phyloP scores from a whole-genome alignment of 2,888 invertebrate species.

The Meta bourneti region DNA sequence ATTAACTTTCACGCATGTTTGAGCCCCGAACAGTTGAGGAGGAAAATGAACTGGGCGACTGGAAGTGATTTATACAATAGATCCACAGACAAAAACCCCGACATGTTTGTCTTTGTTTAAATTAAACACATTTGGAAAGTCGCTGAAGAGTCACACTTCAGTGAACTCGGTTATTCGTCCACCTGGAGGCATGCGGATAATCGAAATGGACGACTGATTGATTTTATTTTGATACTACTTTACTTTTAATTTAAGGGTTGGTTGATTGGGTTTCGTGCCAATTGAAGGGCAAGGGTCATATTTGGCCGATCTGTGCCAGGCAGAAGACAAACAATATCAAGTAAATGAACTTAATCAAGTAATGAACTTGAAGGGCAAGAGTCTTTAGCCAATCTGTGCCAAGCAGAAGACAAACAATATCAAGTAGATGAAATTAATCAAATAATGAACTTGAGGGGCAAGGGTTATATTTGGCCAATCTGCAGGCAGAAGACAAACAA shows the following conservation, averaged over 20 bases:
- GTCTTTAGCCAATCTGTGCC: too few relatives aligned
- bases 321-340: too few relatives aligned
- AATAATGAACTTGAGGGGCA: too few relatives aligned
- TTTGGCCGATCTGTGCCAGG: too few relatives aligned
- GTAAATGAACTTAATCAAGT: too few relatives aligned
- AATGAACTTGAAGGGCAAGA: too few relatives aligned
- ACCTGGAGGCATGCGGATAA: not conserved
- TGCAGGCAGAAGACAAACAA: too few relatives aligned
- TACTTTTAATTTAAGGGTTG: not conserved
- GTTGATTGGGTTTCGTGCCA: too few relatives aligned
- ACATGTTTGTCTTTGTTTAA: slow-evolving; percentile 23
- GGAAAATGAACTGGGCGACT: slow-evolving; percentile 11
- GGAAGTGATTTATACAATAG: slow-evolving; percentile 41
- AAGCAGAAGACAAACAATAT: too few relatives aligned
- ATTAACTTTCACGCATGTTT: slow-evolving; percentile 49
- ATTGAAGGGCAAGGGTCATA: too few relatives aligned
- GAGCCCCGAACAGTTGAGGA: slow-evolving; percentile 17
- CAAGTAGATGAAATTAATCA: too few relatives aligned
- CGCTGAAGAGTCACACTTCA: not conserved
- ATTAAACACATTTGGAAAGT: slow-evolving; percentile 8
- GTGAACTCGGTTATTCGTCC: not conserved
- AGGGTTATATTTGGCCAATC: too few relatives aligned
- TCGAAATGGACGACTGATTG: not conserved
- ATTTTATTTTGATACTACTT: not conserved
- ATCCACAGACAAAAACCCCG: not conserved